Evolutionary conservation across 92 coral and sea anemone species (phyloP).

Genomic region (Plumapathes pennacea): DNA sequence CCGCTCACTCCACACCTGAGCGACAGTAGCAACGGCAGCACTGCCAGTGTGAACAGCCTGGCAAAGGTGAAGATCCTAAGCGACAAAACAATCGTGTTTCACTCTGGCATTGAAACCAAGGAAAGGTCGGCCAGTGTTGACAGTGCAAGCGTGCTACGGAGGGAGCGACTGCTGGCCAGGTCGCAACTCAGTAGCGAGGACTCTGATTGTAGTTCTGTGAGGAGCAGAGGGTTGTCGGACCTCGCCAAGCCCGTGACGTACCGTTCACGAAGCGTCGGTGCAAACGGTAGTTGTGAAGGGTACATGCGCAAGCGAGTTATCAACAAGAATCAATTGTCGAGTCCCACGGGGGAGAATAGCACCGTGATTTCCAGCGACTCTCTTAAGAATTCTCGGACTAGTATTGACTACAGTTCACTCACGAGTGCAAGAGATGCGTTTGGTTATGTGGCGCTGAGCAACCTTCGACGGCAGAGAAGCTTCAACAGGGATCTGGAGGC

Average conservation of each 20-base stretch:
- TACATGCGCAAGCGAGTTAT: slow-evolving; percentile 49
- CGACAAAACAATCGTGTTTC: slow-evolving; percentile 84
- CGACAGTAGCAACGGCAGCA: slow-evolving; percentile 33
- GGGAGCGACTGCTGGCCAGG: slow-evolving; percentile 69
- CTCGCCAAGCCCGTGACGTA: slow-evolving; percentile 45
- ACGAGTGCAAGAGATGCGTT: slow-evolving; percentile 88
- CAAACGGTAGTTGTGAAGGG: slow-evolving; percentile 34
- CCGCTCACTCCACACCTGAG: slow-evolving; percentile 3
- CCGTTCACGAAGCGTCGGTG: slow-evolving; percentile 64
- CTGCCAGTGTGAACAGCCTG: slow-evolving; percentile 49
- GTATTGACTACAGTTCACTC: slow-evolving; percentile 46
- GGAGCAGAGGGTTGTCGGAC: slow-evolving; percentile 75
- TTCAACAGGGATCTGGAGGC: slow-evolving; percentile 81
- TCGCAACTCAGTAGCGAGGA: slow-evolving; percentile 62
- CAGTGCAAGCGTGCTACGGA: slow-evolving; percentile 69
- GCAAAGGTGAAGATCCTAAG: slow-evolving; percentile 90
- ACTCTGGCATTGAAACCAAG: slow-evolving; percentile 58
- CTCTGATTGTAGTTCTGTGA: slow-evolving; percentile 46
- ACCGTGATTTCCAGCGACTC: slow-evolving; percentile 77
- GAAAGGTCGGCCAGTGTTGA: slow-evolving; percentile 69
- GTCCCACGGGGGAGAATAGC: slow-evolving; percentile 52
- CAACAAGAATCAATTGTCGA: slow-evolving; percentile 60
- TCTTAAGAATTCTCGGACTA: slow-evolving; percentile 62
- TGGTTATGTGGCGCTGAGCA: slow-evolving; percentile 94
- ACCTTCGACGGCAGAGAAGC: slow-evolving; percentile 80